A percentile compares a stretch with the other conserved stretches of the same genome.
Conservation (phyloP, 2,797 vertebrate genomes). For the Staurois parvus region DNA sequence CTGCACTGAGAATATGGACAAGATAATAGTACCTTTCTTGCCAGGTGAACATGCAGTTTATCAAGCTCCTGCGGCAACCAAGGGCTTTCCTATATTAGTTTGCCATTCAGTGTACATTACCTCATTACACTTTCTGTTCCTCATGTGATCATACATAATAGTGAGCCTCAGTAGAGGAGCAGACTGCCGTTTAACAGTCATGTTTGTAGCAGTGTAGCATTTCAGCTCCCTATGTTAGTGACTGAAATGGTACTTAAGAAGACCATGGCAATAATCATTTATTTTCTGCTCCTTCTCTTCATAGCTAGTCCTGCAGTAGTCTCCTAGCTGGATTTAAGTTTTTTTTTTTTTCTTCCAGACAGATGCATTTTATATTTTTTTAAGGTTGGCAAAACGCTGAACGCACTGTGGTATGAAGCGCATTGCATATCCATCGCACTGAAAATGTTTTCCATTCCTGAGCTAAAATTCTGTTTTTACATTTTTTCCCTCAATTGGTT, state of each 20-base stretch:
- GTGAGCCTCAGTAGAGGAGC: background rate
- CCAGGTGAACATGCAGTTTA: background rate
- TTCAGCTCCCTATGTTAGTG: constrained; percentile 65
- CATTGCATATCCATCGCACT: constrained; percentile 80
- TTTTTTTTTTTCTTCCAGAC: constrained; percentile 64
- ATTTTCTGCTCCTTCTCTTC: constrained; percentile 65
- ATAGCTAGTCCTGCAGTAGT: constrained; percentile 58
- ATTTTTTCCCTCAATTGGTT: constrained; percentile 81
- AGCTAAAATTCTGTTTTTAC: constrained; percentile 75
- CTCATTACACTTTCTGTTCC: constrained; percentile 1
- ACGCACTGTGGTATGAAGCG: constrained; percentile 83
- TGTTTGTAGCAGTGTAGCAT: constrained; percentile 70
- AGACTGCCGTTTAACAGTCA: background rate
- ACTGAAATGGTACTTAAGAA: constrained; percentile 61
- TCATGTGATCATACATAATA: background rate
- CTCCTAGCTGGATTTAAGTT: constrained; percentile 65
- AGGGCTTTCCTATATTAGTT: constrained; percentile 22
- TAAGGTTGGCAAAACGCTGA: constrained; percentile 78
- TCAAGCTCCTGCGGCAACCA: background rate
- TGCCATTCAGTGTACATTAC: constrained; percentile 13
- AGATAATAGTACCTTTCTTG: constrained; percentile 65
- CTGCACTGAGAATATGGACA: constrained; percentile 80
- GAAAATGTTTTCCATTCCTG: constrained; percentile 83
- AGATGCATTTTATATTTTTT: constrained; percentile 69
- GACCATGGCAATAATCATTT: constrained; percentile 71